Conservation (phyloP, 1,140 invertebrate genomes). For the Tetramorium alpestre region DNA sequence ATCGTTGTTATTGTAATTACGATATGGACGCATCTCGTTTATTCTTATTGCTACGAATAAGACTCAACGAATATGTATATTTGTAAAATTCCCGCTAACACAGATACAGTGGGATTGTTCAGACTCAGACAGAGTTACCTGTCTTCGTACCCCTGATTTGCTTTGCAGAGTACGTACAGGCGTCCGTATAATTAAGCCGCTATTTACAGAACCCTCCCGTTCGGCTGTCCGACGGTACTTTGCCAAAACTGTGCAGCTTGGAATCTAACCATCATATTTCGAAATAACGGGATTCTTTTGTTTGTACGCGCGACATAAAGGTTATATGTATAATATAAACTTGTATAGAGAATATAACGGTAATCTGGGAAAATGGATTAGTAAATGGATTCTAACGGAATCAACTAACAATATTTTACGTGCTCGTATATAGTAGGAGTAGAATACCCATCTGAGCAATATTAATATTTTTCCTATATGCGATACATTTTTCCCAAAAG, state of each 20-base stretch:
- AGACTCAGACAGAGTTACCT: conserved; percentile 75
- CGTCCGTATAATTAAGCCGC: conserved; percentile 76
- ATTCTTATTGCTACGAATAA: conserved; percentile 2
- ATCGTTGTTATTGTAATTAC: not conserved
- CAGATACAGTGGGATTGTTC: conserved; percentile 63
- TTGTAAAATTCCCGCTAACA: conserved; percentile 10
- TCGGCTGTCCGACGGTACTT: conserved; percentile 48
- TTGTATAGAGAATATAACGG: not conserved
- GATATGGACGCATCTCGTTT: not conserved
- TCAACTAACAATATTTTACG: conserved; percentile 11
- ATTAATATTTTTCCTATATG: not conserved
- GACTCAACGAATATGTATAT: not conserved
- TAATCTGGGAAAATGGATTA: not conserved
- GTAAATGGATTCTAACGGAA: not conserved
- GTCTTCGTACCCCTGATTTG: conserved; percentile 77
- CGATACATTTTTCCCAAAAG: not conserved
- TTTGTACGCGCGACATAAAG: not conserved
- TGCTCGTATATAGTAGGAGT: not conserved
- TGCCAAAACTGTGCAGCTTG: conserved; percentile 34
- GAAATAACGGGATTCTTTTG: conserved; percentile 46
- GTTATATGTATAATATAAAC: not conserved
- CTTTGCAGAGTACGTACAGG: conserved; percentile 74
- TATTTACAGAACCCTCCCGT: conserved; percentile 73
- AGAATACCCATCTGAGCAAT: not conserved
- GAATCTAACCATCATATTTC: conserved; percentile 43